phyloP scores from a whole-genome alignment of 2,888 invertebrate species.

The Hydriomena furcata region DNA sequence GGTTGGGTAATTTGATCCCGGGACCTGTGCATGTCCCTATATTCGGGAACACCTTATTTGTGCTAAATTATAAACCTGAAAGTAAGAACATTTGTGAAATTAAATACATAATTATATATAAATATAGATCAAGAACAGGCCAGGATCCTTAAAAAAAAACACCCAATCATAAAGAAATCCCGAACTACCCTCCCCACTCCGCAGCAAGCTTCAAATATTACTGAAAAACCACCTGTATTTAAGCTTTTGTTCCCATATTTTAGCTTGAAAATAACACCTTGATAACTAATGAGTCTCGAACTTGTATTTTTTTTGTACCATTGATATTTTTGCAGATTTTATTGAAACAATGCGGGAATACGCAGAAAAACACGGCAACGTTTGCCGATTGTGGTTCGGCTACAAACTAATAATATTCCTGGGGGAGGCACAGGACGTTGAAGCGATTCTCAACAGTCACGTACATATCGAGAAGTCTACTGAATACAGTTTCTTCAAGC shows the following conservation, averaged over 20 bases:
- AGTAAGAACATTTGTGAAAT: constrained; percentile 70
- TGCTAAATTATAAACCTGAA: constrained; percentile 84
- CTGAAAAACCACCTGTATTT: no score
- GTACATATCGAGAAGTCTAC: constrained; percentile 89
- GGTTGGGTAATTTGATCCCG: constrained; percentile 86
- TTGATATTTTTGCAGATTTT: constrained; percentile 23
- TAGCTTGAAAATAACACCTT: no score
- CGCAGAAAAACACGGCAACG: constrained; percentile 68
- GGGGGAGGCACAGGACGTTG: constrained; percentile 87
- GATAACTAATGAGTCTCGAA: no score
- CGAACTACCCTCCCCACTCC: no score
- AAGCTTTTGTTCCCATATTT: no score
- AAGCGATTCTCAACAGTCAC: constrained; percentile 88
- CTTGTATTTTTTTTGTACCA: no score
- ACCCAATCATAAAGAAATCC: no score
- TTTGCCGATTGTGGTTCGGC: constrained; percentile 83
- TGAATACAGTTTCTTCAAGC: constrained; percentile 90
- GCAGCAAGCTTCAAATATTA: no score
- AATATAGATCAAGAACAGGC: no score
- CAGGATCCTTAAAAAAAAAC: no score
- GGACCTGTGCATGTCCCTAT: constrained; percentile 87
- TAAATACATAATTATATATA: no score
- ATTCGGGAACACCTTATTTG: constrained; percentile 87
- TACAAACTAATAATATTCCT: constrained; percentile 86
- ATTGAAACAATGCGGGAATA: constrained; percentile 46